Percentiles rank a stretch among this genome's conserved stretches.
These are phyloP conservation scores for Heterodera schachtii DNA, from an alignment of 1,140 invertebrate genomes.

Conservation along the genomic window DNA sequence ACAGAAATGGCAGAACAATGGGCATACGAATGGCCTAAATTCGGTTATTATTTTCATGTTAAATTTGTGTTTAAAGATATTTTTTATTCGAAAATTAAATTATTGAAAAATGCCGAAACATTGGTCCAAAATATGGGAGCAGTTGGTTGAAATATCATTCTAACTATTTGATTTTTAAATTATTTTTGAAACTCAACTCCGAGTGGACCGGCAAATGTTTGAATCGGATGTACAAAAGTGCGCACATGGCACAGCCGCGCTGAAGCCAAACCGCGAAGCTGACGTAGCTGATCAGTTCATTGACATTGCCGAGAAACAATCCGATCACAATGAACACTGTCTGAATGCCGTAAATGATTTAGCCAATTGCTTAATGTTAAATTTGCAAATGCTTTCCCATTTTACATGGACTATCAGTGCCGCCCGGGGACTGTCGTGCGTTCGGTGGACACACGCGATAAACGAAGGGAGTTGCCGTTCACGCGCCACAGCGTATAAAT, in stretches of 20 bases:
- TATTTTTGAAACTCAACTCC: conserved; percentile 13
- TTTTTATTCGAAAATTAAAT: too few relatives aligned
- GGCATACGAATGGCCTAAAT: conserved; percentile 34
- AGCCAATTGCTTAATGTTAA: not conserved
- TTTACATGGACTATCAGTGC: conserved; percentile 45
- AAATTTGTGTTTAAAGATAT: not conserved
- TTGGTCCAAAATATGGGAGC: too few relatives aligned
- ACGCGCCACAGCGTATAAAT: conserved; percentile 54
- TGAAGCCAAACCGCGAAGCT: conserved; percentile 48
- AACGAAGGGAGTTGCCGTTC: conserved; percentile 53
- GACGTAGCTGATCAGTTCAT: conserved; percentile 45
- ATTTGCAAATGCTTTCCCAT: conserved; percentile 4
- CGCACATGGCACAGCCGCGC: conserved; percentile 40
- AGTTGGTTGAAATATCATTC: too few relatives aligned
- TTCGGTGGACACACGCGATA: conserved; percentile 48
- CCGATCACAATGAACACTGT: conserved; percentile 39
- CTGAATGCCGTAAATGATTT: conserved; percentile 6
- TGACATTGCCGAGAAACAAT: conserved; percentile 46
- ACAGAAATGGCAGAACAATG: conserved; percentile 49
- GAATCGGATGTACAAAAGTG: conserved; percentile 54
- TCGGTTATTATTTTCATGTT: not conserved
- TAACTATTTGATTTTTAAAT: too few relatives aligned
- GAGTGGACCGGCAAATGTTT: conserved; percentile 49
- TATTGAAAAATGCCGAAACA: too few relatives aligned
- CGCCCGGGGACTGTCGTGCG: conserved; percentile 45